phyloP scores from a whole-genome alignment of 2,888 invertebrate species.

The Shargacucullia verbasci region DNA sequence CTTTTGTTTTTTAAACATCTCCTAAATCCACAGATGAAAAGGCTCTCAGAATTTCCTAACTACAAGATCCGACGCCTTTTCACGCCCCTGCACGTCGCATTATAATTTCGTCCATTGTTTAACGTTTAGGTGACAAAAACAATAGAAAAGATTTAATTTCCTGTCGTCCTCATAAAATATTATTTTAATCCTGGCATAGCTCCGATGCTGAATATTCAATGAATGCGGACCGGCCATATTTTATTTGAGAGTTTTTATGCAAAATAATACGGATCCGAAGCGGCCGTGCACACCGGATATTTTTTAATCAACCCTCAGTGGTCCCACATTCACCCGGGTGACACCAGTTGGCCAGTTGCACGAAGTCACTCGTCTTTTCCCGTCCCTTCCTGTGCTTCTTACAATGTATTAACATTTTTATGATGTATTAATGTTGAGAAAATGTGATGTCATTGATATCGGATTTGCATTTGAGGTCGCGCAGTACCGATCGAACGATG shows the following conservation, averaged over 20 bases:
- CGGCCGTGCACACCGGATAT: conserved; percentile 61
- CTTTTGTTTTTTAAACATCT: conserved; percentile 51
- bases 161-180: conserved; percentile 79
- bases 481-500: conserved; percentile 27
- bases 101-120: conserved; percentile 62
- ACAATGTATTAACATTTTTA: conserved; percentile 51
- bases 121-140: conserved; percentile 73
- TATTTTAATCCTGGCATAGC: conserved; percentile 78
- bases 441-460: conserved; percentile 44
- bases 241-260: conserved; percentile 76
- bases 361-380: conserved; percentile 48
- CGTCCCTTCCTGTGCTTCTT: conserved; percentile 33
- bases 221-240: conserved; percentile 72
- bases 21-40: conserved; percentile 42
- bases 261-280: conserved; percentile 62
- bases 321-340: conserved; percentile 19
- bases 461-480: conserved; percentile 47
- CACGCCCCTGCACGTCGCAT: conserved; percentile 39
- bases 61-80: conserved; percentile 30
- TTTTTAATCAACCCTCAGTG: conserved; percentile 65
- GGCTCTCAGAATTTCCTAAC: conserved; percentile 16
- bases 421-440: conserved; percentile 42
- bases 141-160: conserved; percentile 83
- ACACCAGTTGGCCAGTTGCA: conserved; percentile 26
- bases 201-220: conserved; percentile 78